These are phyloP conservation scores for Pogonomyrmex californicus DNA, from an alignment of 1,140 invertebrate genomes.

Conservation along the genomic window DNA sequence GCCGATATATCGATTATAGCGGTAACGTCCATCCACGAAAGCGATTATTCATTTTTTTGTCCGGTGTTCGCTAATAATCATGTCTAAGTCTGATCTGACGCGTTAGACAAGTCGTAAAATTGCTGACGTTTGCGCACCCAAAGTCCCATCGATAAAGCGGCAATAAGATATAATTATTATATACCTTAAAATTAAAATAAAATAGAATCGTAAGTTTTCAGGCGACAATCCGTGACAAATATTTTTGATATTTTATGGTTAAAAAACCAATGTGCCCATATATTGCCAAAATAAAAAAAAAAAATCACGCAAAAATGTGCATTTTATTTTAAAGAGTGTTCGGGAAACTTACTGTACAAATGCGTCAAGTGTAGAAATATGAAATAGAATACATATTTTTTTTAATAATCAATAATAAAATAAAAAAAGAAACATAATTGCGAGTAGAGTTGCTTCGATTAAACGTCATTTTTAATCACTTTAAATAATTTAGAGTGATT, in stretches of 20 bases:
- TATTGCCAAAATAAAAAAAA: too few relatives aligned
- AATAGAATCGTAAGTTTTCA: too few relatives aligned
- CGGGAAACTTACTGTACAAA: too few relatives aligned
- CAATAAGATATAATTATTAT: background rate
- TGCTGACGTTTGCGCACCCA: constrained; percentile 7
- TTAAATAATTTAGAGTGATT: background rate
- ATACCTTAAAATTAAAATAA: background rate
- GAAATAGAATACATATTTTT: background rate
- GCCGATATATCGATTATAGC: constrained; percentile 19
- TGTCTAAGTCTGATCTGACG: background rate
- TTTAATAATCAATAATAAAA: background rate
- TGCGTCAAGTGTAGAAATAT: too few relatives aligned
- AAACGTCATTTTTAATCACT: background rate
- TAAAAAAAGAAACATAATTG: too few relatives aligned
- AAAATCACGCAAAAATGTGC: too few relatives aligned
- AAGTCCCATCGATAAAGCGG: constrained; percentile 54
- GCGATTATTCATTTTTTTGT: background rate
- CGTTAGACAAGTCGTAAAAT: constrained; percentile 1
- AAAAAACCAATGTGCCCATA: too few relatives aligned
- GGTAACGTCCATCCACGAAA: background rate
- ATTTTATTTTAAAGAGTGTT: too few relatives aligned
- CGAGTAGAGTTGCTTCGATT: too few relatives aligned
- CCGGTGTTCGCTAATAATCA: background rate
- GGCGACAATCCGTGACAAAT: background rate
- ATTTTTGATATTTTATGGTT: too few relatives aligned